These are phyloP conservation scores for Cerastis leucographa DNA, from an alignment of 2,888 invertebrate species.

Conservation along the genomic window DNA sequence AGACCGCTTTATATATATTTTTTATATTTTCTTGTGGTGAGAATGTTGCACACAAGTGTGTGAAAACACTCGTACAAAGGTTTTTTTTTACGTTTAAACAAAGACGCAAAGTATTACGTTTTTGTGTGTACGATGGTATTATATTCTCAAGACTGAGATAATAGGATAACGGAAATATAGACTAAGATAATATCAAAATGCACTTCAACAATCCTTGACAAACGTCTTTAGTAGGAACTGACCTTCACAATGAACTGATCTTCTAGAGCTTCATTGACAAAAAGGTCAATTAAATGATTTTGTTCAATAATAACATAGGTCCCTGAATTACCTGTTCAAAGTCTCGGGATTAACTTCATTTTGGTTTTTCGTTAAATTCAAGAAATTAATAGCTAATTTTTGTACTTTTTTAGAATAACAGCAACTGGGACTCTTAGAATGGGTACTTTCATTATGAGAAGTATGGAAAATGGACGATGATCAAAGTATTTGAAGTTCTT, in stretches of 20 bases:
- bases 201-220: slow-evolving; percentile 57
- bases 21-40: neutral
- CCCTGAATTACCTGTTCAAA: slow-evolving; percentile 11
- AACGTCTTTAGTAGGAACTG: slow-evolving; percentile 45
- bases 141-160: slow-evolving; percentile 30
- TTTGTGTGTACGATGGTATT: slow-evolving; percentile 14
- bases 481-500: neutral
- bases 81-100: neutral
- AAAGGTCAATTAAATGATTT: slow-evolving; percentile 43
- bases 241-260: slow-evolving; percentile 55
- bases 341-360: neutral
- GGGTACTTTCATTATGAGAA: neutral
- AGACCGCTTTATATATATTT: neutral
- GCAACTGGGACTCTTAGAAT: neutral
- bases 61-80: neutral
- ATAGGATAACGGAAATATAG: slow-evolving; percentile 50
- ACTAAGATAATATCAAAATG: slow-evolving; percentile 57
- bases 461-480: neutral
- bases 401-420: neutral
- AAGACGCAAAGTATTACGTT: slow-evolving; percentile 11
- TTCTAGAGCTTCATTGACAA: slow-evolving; percentile 42
- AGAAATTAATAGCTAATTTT: neutral
- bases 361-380: neutral
- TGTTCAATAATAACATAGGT: slow-evolving; percentile 11
- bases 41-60: neutral